A percentile compares a stretch with the other conserved stretches of the same genome.
phyloP scores from a whole-genome alignment of 2,888 invertebrate genomes.

The Corbicula japonica region DNA sequence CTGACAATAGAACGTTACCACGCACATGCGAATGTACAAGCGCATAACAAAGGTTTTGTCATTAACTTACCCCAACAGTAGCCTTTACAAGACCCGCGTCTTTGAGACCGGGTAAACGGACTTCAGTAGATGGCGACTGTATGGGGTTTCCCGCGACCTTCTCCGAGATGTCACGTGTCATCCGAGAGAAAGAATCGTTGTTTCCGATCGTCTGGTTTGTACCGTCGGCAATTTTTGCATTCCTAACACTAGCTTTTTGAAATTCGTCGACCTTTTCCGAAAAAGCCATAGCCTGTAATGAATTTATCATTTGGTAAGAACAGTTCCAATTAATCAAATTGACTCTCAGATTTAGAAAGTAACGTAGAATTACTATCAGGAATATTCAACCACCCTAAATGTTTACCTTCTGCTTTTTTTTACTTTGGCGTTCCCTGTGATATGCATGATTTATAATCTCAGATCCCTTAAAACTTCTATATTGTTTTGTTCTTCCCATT shows the following conservation, averaged over 20 bases:
- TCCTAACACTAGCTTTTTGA: background rate
- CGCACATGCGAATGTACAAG: no score
- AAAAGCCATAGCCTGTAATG: background rate
- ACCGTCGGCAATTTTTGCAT: background rate
- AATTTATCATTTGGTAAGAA: no score
- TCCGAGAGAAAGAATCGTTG: background rate
- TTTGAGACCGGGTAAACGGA: background rate
- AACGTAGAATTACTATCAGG: background rate
- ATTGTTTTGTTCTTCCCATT: no score
- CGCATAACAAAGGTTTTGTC: no score
- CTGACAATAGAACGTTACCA: no score
- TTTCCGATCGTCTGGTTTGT: background rate
- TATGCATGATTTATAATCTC: no score
- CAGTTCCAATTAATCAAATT: no score
- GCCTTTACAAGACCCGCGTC: background rate
- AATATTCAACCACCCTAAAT: background rate
- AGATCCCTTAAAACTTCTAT: no score
- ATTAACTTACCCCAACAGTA: background rate
- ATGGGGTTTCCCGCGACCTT: background rate
- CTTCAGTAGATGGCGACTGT: background rate
- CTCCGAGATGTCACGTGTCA: background rate
- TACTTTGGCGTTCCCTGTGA: background rate
- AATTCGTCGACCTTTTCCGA: background rate
- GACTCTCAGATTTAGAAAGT: no score
- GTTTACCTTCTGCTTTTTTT: background rate